Percentiles rank a stretch among this genome's conserved stretches.
phyloP scores from a whole-genome alignment of 2,113 vertebrate species.

The Thamnophis sirtalis region DNA sequence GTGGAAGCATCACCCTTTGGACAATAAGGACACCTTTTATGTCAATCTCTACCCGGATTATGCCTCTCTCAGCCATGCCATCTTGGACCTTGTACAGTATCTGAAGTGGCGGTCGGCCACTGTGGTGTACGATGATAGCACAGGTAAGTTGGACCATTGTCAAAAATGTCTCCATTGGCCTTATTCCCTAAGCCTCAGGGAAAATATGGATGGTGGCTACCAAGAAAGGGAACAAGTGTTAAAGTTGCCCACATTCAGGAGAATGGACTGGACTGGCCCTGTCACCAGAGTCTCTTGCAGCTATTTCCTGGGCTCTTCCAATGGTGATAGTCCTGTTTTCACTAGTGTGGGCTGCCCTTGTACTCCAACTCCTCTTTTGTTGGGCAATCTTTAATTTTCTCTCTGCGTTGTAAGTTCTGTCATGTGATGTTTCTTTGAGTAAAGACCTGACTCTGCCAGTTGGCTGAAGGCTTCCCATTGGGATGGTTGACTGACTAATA shows the following conservation, averaged over 20 bases:
- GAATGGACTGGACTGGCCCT: background rate
- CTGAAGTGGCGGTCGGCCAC: slow-evolving; percentile 97
- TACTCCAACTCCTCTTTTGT: background rate
- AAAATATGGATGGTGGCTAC: background rate
- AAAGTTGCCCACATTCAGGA: background rate
- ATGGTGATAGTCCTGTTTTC: background rate
- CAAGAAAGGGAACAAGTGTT: background rate
- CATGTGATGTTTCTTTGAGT: background rate
- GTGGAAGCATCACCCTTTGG: slow-evolving; percentile 97
- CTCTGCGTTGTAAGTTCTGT: background rate
- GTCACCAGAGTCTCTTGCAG: background rate
- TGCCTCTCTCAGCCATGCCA: slow-evolving; percentile 94
- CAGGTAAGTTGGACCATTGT: slow-evolving; percentile 71
- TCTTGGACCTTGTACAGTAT: slow-evolving; percentile 94
- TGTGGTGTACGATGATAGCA: slow-evolving; percentile 96
- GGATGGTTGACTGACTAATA: background rate
- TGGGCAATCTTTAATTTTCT: background rate
- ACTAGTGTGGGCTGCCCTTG: background rate
- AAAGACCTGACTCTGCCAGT: no score
- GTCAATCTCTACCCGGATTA: slow-evolving; percentile 98
- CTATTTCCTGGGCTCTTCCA: background rate
- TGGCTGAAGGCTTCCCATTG: background rate
- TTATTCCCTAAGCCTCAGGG: background rate
- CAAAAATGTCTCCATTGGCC: background rate
- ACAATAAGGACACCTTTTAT: slow-evolving; percentile 97